These are phyloP conservation scores for Spinus olivaceus DNA, from an alignment of 2,797 vertebrate genomes.

Conservation along the genomic window DNA sequence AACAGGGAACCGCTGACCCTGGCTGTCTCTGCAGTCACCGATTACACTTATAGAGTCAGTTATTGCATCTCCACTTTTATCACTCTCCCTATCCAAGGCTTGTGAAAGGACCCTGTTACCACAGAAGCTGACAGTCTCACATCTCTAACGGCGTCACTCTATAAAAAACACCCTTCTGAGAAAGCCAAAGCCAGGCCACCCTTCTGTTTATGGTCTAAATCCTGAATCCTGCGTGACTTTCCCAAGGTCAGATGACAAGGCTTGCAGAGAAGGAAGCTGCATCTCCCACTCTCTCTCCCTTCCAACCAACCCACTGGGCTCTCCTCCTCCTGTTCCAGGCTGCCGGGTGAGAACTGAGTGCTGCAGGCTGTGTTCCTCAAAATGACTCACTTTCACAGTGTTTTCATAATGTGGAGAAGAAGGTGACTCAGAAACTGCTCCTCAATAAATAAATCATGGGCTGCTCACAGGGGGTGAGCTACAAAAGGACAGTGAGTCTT, in stretches of 20 bases:
- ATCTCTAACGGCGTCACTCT: neutral
- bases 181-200: neutral
- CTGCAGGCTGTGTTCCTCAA: neutral
- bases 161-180: neutral
- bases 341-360: neutral
- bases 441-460: slow-evolving; percentile 38
- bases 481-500: slow-evolving; percentile 4
- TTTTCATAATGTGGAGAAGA: slow-evolving; percentile 24
- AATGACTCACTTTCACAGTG: slow-evolving; percentile 56
- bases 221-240: neutral
- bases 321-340: neutral
- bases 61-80: neutral
- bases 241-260: neutral
- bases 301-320: neutral
- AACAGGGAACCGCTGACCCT: neutral
- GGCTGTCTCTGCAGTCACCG: neutral
- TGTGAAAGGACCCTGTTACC: neutral
- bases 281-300: neutral
- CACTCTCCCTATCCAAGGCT: neutral
- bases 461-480: slow-evolving; percentile 4
- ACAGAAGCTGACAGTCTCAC: neutral
- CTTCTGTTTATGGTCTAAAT: neutral
- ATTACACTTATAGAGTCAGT: neutral
- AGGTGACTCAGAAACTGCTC: slow-evolving; percentile 58
- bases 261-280: neutral